Evolutionary conservation across 2,113 vertebrate species (phyloP), one percentile per base, ranked within the genome.

Genomic region (Dromaius novaehollandiae): DNA sequence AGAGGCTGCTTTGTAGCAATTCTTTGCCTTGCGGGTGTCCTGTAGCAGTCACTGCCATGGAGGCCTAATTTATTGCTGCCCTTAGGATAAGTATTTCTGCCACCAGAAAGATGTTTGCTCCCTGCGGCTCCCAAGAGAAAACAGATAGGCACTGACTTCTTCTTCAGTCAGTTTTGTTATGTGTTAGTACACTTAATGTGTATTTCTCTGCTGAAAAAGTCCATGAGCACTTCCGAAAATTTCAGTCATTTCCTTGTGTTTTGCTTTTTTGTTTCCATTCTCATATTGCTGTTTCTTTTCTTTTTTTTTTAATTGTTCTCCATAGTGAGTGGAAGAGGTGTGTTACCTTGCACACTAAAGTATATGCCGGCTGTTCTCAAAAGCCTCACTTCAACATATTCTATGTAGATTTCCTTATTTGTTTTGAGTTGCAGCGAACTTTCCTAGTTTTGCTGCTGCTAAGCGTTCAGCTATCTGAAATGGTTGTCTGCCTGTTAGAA

Each of bases 241-340:
- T 66, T 19, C 84, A 19, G 50, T 70, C 38, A 28, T 34, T 95
- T 77, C 69, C 90, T 26, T 4, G 0, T 40, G 55, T 75, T 97
- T 82, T 76, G 28, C 73, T 58, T 89, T 95, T 61, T 66, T 80
- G 82, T 96, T 97, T 95, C 85, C 63, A 71, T 77, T 81, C 94
- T 61, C 56, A 70, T 71, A 73, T 20, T 78, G 82, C 75, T 42
- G 28, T 95, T 95, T 90, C 96, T 90, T 74, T 82, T 85, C 61
- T 70, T 55, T 84, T 70, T 78, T 85, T 73, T 70, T 51, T 84
- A 38, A 86, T 86, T 90, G 83, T 93, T 92, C 95, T 93, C 94
- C 81, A 80, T 88, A 36, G 76, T n/a, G 79, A 63, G 82, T 78
- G 75, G 86, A 68, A 96, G 89, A 96, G 82, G 82, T 80, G 51